Evolutionary conservation across 2,888 invertebrate genomes (phyloP).

Genomic region (Callosobruchus maculatus): DNA sequence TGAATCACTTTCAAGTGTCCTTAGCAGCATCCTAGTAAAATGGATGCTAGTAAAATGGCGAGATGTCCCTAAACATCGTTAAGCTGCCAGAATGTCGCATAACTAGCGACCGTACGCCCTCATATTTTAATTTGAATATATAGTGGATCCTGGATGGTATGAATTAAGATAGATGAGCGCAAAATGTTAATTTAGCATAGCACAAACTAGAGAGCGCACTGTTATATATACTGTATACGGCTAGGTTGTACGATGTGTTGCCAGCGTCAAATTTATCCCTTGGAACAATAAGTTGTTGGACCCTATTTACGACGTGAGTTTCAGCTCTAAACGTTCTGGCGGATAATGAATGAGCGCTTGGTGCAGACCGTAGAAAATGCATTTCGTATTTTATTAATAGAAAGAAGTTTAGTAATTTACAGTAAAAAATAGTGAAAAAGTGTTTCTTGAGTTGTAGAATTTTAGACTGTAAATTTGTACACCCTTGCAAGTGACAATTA

Average conservation of each 20-base stretch:
- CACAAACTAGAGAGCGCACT: not conserved
- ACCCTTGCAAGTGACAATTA: too few relatives aligned
- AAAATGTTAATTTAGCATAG: not conserved
- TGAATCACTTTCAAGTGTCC: too few relatives aligned
- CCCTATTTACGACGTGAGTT: not conserved
- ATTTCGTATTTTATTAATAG: not conserved
- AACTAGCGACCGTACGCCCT: not conserved
- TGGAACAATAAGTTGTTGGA: not conserved
- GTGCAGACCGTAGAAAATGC: not conserved
- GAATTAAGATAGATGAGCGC: not conserved
- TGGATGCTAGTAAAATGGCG: not conserved
- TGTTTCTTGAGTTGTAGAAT: too few relatives aligned
- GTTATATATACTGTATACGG: not conserved
- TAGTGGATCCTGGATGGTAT: not conserved
- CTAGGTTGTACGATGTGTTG: not conserved
- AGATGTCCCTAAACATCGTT: not conserved
- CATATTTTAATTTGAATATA: not conserved
- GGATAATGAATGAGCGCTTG: not conserved
- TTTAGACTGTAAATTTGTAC: too few relatives aligned
- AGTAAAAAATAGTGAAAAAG: too few relatives aligned
- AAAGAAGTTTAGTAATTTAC: too few relatives aligned
- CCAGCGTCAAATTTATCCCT: not conserved
- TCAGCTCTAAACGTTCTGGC: not conserved
- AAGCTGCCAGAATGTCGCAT: not conserved
- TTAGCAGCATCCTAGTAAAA: not conserved